These are phyloP conservation scores for Caenorhabditis inopinata DNA, from an alignment of 1,140 invertebrate genomes.

Conservation along the genomic window DNA sequence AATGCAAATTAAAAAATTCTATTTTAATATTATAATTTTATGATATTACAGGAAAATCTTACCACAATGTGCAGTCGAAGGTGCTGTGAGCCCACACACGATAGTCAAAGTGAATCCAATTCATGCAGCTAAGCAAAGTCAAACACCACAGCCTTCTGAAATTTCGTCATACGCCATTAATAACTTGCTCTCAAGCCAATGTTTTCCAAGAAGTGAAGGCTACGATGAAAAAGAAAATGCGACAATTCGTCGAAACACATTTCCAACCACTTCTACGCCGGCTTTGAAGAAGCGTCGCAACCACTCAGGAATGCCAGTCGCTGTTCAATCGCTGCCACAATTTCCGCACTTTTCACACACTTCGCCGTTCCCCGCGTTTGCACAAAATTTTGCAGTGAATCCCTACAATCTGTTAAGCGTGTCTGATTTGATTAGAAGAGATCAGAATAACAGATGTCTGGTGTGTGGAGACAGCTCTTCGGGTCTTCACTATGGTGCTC, in stretches of 20 bases:
- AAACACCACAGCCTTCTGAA: not conserved
- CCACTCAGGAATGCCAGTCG: not conserved
- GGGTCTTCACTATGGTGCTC: constrained; percentile 73
- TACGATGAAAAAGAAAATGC: not conserved
- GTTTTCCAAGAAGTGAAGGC: not conserved
- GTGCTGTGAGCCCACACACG: not conserved
- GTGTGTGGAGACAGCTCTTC: constrained; percentile 74
- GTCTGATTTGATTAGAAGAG: not conserved
- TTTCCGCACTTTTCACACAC: not conserved
- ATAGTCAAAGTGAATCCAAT: not conserved
- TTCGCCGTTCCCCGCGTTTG: too few species aligned
- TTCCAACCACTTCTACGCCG: not conserved
- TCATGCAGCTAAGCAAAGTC: not conserved
- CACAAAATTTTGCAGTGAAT: too few species aligned
- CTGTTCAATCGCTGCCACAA: not conserved
- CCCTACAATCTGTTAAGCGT: too few species aligned
- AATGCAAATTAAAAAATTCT: too few species aligned
- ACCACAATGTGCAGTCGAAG: too few species aligned
- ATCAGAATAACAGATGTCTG: constrained; percentile 71
- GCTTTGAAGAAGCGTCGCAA: not conserved
- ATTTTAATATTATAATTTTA: too few species aligned
- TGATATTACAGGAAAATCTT: too few species aligned
- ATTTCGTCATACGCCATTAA: not conserved
- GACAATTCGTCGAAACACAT: not conserved
- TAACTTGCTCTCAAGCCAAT: not conserved